Conservation (phyloP, 2,888 invertebrate species). For the Drosophila bunnanda region DNA sequence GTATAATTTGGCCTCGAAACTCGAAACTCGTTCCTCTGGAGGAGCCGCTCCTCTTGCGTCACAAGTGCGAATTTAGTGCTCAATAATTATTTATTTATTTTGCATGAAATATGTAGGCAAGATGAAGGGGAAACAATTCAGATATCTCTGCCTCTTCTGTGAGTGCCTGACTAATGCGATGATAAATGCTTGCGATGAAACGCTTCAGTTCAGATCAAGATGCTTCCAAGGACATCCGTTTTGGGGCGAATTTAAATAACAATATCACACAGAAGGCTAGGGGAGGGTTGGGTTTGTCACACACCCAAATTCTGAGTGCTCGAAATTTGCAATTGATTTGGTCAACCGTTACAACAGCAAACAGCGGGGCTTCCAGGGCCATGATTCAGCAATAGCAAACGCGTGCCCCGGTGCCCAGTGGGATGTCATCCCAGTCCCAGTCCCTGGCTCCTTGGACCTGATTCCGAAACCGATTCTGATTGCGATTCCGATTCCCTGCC, state of each 20-base stretch:
- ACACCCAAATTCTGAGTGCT: constrained; percentile 30
- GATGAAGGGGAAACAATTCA: constrained; percentile 2
- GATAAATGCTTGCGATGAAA: constrained; percentile 76
- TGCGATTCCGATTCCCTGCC: constrained; percentile 33
- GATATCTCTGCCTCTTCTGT: constrained; percentile 7
- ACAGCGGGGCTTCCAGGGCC: constrained; percentile 6
- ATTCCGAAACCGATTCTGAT: constrained; percentile 9
- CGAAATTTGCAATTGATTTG: constrained; percentile 66
- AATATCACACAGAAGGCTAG: constrained; percentile 45
- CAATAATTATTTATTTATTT: constrained; percentile 38
- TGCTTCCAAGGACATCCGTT: constrained; percentile 70
- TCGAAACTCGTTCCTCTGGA: constrained; percentile 20
- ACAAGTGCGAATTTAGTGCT: constrained; percentile 41
- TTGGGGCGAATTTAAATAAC: constrained; percentile 68
- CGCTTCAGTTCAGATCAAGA: constrained; percentile 63
- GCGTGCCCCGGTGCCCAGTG: constrained; percentile 56
- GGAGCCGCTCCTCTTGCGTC: constrained; percentile 19
- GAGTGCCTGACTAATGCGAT: constrained; percentile 72
- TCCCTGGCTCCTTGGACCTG: constrained; percentile 25
- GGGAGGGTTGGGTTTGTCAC: background rate
- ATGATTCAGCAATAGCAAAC: constrained; percentile 62
- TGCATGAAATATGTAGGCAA: constrained; percentile 54
- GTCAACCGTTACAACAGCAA: constrained; percentile 71
- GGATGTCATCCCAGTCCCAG: constrained; percentile 51
- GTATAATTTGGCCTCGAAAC: constrained; percentile 12